Evolutionary conservation across 2,888 invertebrate genomes (phyloP).

Genomic region (Galeruca laticollis): DNA sequence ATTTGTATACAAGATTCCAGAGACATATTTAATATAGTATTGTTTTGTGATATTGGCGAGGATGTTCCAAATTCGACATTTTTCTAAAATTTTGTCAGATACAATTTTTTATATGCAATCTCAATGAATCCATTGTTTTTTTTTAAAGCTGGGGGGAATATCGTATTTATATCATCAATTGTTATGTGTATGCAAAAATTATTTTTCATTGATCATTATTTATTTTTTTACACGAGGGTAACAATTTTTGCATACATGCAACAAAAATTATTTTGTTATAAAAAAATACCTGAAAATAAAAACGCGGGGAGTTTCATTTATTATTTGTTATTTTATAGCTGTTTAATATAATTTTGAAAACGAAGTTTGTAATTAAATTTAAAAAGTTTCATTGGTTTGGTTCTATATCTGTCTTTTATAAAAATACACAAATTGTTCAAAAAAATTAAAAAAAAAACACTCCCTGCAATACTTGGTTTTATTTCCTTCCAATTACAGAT

Average conservation of each 20-base stretch:
- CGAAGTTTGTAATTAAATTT: background rate
- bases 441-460: background rate
- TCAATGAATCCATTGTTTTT: conserved; percentile 43
- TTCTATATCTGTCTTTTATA: conserved; percentile 4
- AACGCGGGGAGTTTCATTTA: conserved; percentile 50
- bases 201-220: conserved; percentile 49
- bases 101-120: conserved; percentile 30
- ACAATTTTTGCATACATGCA: conserved; percentile 57
- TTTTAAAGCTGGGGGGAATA: conserved; percentile 49
- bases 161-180: conserved; percentile 53
- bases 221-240: conserved; percentile 55
- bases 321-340: conserved; percentile 22
- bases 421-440: background rate
- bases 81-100: conserved; percentile 7
- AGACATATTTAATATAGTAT: conserved; percentile 38
- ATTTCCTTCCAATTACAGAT: background rate
- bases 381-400: background rate
- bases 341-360: conserved; percentile 23
- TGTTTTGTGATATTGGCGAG: conserved; percentile 47
- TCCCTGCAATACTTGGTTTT: conserved; percentile 1
- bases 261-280: conserved; percentile 60
- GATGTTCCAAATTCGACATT: conserved; percentile 51
- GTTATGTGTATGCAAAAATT: conserved; percentile 54
- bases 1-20: conserved; percentile 22
- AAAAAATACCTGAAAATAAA: conserved; percentile 54